Conservation (phyloP, 2,797 vertebrate species). For the Caiman crocodilus region DNA sequence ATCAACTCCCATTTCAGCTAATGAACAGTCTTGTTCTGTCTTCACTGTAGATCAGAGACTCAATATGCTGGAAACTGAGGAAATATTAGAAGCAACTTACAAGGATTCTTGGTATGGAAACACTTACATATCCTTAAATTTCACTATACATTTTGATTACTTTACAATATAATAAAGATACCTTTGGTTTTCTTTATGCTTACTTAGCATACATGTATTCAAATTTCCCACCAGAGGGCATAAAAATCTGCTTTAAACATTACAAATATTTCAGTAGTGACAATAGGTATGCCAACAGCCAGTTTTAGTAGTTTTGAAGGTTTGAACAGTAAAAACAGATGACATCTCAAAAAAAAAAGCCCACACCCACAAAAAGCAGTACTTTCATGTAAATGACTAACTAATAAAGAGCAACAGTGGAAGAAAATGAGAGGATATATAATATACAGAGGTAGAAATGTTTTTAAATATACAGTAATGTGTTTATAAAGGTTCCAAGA, state of each 20-base stretch:
- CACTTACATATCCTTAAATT: neutral
- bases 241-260: neutral
- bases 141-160: neutral
- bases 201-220: neutral
- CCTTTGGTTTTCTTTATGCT: neutral
- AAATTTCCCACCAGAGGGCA: neutral
- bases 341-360: no score
- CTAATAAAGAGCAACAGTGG: neutral
- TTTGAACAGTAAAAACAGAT: neutral
- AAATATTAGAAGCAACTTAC: neutral
- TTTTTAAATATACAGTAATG: slow-evolving; percentile 9
- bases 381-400: neutral
- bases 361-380: neutral
- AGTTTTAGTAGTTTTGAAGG: neutral
- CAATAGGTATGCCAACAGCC: neutral
- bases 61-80: fast-evolving
- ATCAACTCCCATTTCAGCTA: neutral
- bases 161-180: neutral
- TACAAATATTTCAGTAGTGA: neutral
- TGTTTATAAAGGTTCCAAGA: slow-evolving; percentile 16
- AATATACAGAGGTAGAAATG: neutral
- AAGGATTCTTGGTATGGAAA: neutral
- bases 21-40: neutral
- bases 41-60: neutral
- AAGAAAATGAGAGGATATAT: neutral